phyloP scores from a whole-genome alignment of 1,140 invertebrate genomes.

The Heliothis virescens region DNA sequence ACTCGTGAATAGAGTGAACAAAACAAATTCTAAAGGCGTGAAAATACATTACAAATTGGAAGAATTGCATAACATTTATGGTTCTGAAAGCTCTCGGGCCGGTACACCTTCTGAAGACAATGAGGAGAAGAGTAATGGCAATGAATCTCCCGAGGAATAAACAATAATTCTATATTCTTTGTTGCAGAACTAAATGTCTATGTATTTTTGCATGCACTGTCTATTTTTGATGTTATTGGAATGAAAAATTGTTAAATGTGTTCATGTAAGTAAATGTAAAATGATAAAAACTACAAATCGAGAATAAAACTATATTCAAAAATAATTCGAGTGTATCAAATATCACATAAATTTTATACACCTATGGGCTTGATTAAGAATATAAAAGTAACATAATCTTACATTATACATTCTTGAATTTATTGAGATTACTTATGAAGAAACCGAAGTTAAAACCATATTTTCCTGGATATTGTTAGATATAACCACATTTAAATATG shows the following conservation, averaged over 20 bases:
- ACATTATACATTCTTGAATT: too few species aligned
- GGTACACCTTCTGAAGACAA: constrained; percentile 78
- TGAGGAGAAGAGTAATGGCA: constrained; percentile 68
- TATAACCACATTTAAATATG: background rate
- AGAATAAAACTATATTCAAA: constrained; percentile 29
- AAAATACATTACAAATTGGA: constrained; percentile 84
- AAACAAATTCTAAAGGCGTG: constrained; percentile 83
- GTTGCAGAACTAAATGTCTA: too few species aligned
- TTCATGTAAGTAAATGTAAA: background rate
- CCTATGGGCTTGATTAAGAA: background rate
- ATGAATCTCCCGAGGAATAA: constrained; percentile 52
- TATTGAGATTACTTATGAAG: too few species aligned
- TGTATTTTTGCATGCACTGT: too few species aligned
- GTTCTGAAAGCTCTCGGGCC: constrained; percentile 77
- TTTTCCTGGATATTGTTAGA: background rate
- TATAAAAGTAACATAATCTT: background rate
- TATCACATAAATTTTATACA: constrained; percentile 22
- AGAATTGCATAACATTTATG: constrained; percentile 84
- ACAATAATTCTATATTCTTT: background rate
- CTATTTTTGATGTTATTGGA: too few species aligned
- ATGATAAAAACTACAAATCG: constrained; percentile 7
- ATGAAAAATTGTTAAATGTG: too few species aligned
- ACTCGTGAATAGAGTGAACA: constrained; percentile 82
- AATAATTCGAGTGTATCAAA: constrained; percentile 24
- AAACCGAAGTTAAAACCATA: too few species aligned